phyloP scores from a whole-genome alignment of 2,888 invertebrate genomes.

The Netelia virgata region DNA sequence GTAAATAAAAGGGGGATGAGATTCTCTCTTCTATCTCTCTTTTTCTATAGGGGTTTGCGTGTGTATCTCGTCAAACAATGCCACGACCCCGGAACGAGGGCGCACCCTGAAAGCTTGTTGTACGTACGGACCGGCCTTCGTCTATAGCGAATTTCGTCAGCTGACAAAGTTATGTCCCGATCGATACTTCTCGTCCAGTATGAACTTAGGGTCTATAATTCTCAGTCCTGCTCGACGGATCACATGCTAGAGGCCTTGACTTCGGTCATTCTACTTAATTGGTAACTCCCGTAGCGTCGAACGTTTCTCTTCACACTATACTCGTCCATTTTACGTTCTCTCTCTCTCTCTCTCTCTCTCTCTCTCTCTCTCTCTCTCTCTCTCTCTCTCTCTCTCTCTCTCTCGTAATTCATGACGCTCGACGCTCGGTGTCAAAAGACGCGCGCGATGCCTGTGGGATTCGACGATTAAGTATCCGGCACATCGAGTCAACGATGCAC shows the following conservation, averaged over 20 bases:
- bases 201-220: slow-evolving; percentile 73
- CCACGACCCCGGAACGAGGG: slow-evolving; percentile 75
- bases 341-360: slow-evolving; percentile 55
- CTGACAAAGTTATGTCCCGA: slow-evolving; percentile 69
- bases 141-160: slow-evolving; percentile 36
- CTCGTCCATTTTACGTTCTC: slow-evolving; percentile 19
- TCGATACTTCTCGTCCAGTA: slow-evolving; percentile 71
- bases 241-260: slow-evolving; percentile 51
- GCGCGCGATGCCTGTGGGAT: slow-evolving; percentile 47
- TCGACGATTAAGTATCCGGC: slow-evolving; percentile 9
- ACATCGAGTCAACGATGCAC: slow-evolving; percentile 3
- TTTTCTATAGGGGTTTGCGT: slow-evolving; percentile 77
- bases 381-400: slow-evolving; percentile 22
- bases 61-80: slow-evolving; percentile 82
- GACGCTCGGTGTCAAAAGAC: slow-evolving; percentile 49
- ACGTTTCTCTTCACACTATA: slow-evolving; percentile 53
- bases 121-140: background rate
- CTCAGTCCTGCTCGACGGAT: slow-evolving; percentile 59
- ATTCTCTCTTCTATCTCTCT: slow-evolving; percentile 51
- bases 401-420: slow-evolving; percentile 40
- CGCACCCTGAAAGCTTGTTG: slow-evolving; percentile 75
- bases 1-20: slow-evolving; percentile 58
- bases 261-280: slow-evolving; percentile 73
- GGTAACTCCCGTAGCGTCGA: slow-evolving; percentile 65
- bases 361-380: slow-evolving; percentile 46